phyloP scores from a whole-genome alignment of 2,797 vertebrate species.

The Crax fasciolata region DNA sequence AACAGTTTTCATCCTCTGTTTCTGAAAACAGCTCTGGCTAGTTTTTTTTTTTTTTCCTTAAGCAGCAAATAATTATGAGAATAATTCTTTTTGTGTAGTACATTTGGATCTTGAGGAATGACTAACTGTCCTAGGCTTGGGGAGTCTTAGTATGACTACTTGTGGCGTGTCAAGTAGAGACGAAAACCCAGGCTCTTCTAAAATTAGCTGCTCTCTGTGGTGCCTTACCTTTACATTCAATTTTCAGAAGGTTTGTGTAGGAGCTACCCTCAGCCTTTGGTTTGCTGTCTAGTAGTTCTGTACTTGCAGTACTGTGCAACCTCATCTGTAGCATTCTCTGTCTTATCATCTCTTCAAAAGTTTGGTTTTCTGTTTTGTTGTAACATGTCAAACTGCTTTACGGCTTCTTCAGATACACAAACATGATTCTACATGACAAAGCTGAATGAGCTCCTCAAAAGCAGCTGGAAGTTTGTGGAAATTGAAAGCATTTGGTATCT shows the following conservation, averaged over 20 bases:
- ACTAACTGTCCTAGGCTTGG: not conserved
- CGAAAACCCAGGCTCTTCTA: not conserved
- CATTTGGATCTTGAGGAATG: not conserved
- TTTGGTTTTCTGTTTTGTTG: not conserved
- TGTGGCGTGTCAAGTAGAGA: not conserved
- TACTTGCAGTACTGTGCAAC: not conserved
- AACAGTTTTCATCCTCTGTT: not conserved
- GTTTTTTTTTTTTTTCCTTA: not conserved
- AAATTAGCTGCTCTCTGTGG: not conserved
- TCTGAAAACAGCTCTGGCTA: not conserved
- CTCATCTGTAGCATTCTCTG: not conserved
- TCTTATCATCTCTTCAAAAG: not conserved
- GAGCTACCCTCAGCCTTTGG: not conserved
- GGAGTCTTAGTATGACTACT: not conserved
- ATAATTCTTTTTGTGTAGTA: not conserved
- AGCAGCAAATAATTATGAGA: not conserved
- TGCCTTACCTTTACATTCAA: not conserved
- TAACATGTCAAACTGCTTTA: not conserved
- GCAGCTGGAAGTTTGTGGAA: not conserved
- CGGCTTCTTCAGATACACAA: not conserved
- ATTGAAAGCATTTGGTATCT: not conserved
- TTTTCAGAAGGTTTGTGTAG: not conserved
- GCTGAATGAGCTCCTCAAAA: not conserved
- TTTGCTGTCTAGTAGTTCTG: not conserved
- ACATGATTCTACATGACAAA: not conserved